Evolutionary conservation across 2,113 vertebrate genomes (phyloP).

Genomic region (Oncorhynchus kisutch): DNA sequence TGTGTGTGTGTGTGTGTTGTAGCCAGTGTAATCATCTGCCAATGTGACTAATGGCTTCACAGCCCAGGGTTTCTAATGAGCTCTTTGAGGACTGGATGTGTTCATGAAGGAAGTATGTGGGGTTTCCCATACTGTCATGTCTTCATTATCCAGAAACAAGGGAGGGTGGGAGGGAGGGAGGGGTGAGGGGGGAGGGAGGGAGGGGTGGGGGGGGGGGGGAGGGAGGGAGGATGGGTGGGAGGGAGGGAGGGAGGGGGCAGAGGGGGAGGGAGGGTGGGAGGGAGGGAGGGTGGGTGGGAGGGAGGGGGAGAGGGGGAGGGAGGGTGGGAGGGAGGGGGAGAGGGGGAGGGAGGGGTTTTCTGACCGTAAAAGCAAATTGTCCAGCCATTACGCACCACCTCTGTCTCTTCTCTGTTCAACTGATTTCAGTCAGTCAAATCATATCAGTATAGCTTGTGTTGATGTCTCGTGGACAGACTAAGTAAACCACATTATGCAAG

Average conservation of each 20-base stretch:
- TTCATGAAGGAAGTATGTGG: constrained; percentile 56
- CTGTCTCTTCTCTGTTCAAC: too few species aligned
- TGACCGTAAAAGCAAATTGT: too few species aligned
- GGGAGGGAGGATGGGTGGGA: too few species aligned
- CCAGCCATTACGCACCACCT: too few species aligned
- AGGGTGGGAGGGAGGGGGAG: constrained; percentile 5
- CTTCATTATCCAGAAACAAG: constrained; percentile 39
- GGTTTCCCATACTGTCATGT: constrained; percentile 41
- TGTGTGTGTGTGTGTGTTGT: background rate
- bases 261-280: background rate
- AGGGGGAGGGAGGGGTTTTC: too few species aligned
- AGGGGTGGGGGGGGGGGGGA: background rate
- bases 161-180: constrained; percentile 1
- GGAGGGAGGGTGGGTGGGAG: constrained; percentile 8
- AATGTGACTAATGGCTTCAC: constrained; percentile 56
- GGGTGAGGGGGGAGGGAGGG: too few species aligned
- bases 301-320: constrained; percentile 3
- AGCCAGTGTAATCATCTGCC: constrained; percentile 29
- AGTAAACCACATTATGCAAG: too few species aligned
- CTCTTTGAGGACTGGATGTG: constrained; percentile 48
- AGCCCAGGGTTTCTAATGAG: constrained; percentile 57
- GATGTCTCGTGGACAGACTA: too few species aligned
- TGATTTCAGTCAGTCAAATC: too few species aligned
- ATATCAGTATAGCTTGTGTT: too few species aligned
- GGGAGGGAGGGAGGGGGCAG: background rate